These are phyloP conservation scores for Desmophyllum pertusum DNA, from an alignment of 92 coral and sea anemone genomes.

Conservation along the genomic window DNA sequence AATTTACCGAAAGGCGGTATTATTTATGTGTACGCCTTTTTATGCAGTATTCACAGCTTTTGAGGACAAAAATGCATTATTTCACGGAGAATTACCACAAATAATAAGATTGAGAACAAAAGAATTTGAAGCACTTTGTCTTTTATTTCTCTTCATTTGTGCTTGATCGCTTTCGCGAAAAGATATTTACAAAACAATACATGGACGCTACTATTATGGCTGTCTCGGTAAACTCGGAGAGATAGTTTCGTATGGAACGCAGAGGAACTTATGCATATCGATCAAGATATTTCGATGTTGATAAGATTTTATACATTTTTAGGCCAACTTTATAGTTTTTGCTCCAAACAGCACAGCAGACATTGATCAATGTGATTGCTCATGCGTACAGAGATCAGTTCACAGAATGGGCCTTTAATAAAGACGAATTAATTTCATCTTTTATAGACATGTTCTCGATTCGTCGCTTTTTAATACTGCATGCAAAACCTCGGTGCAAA, in stretches of 20 bases:
- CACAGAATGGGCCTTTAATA: background rate
- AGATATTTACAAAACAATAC: background rate
- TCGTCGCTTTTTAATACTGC: background rate
- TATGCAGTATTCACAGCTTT: conserved; percentile 37
- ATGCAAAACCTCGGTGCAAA: background rate
- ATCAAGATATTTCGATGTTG: background rate
- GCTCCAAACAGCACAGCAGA: background rate
- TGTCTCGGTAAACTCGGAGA: background rate
- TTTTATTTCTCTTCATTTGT: conserved; percentile 2
- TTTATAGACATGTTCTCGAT: background rate
- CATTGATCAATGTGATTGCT: background rate
- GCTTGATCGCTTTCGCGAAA: conserved; percentile 15
- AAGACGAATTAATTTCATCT: background rate
- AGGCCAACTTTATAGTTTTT: background rate
- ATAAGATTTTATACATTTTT: background rate
- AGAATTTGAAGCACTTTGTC: background rate
- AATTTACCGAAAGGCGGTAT: background rate
- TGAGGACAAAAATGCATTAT: conserved; percentile 30
- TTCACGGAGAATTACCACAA: conserved; percentile 50
- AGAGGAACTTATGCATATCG: background rate
- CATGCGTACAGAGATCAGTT: background rate
- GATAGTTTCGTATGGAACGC: background rate
- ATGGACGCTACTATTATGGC: background rate
- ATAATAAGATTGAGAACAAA: conserved; percentile 25
- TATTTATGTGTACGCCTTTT: conserved; percentile 20